Evolutionary conservation across 1,140 invertebrate species (phyloP).

Genomic region (Drosophila auraria): DNA sequence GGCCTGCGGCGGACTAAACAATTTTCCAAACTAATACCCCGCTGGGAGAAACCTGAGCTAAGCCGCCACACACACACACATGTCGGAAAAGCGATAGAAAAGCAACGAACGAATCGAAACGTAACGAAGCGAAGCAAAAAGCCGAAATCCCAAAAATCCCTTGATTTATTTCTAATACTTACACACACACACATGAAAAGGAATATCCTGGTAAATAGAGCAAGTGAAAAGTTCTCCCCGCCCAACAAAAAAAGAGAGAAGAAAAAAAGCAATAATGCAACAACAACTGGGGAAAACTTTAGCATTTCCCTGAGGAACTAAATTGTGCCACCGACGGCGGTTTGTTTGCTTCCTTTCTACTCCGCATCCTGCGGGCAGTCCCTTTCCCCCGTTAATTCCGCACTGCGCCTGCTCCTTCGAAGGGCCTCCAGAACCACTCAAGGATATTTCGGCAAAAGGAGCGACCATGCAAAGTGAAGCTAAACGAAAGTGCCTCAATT

Average conservation of each 20-base stretch:
- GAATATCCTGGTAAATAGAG: conserved; percentile 72
- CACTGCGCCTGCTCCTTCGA: conserved; percentile 5
- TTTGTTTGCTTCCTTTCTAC: conserved; percentile 64
- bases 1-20: conserved; percentile 74
- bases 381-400: not conserved
- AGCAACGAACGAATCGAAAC: conserved; percentile 39
- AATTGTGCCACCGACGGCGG: conserved; percentile 77
- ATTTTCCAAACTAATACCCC: conserved; percentile 80
- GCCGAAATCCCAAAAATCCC: conserved; percentile 79
- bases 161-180: conserved; percentile 81
- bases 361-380: conserved; percentile 18
- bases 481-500: conserved; percentile 84
- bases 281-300: conserved; percentile 58
- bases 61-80: conserved; percentile 12
- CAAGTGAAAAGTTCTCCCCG: conserved; percentile 69
- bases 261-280: conserved; percentile 27
- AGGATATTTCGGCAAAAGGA: conserved; percentile 69
- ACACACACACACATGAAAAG: conserved; percentile 15
- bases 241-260: conserved; percentile 1
- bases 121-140: conserved; percentile 45
- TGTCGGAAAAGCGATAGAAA: conserved; percentile 23
- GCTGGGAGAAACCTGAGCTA: conserved; percentile 39
- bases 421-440: conserved; percentile 53
- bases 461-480: conserved; percentile 78
- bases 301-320: conserved; percentile 75